phyloP scores from a whole-genome alignment of 2,113 vertebrate species.

The Echinops telfairi region DNA sequence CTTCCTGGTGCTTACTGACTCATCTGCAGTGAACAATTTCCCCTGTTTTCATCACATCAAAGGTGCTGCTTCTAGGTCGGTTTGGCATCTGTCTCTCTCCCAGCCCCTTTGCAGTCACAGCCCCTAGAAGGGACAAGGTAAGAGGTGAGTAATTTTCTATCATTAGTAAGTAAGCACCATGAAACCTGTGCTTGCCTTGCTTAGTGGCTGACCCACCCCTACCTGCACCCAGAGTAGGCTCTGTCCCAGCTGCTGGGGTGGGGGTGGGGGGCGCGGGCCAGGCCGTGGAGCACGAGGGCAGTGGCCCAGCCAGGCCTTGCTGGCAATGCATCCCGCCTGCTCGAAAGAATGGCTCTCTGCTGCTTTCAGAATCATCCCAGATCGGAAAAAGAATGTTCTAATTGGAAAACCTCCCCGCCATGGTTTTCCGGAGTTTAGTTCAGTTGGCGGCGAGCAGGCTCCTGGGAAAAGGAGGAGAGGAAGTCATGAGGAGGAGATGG shows the following conservation, averaged over 20 bases:
- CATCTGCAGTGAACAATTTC: background rate
- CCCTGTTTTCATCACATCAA: no score
- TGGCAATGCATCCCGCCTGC: conserved; percentile 73
- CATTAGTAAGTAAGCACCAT: no score
- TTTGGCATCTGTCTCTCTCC: no score
- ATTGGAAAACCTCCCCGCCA: conserved; percentile 83
- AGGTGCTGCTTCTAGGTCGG: no score
- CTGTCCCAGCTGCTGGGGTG: conserved; percentile 7
- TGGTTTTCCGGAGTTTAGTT: conserved; percentile 83
- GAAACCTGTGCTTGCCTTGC: background rate
- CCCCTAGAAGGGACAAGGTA: no score
- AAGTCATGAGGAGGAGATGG: conserved; percentile 74
- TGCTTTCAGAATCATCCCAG: conserved; percentile 78
- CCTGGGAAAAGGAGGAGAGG: conserved; percentile 77
- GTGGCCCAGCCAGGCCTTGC: conserved; percentile 29
- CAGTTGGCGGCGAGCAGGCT: conserved; percentile 75
- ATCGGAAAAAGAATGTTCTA: conserved; percentile 84
- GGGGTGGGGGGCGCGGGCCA: conserved; percentile 29
- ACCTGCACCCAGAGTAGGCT: background rate
- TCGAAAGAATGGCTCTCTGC: conserved; percentile 75
- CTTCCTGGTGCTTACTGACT: background rate
- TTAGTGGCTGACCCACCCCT: background rate
- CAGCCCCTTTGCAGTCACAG: no score
- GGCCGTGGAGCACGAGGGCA: conserved; percentile 67
- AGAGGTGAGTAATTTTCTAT: no score